These are phyloP conservation scores for Augochlora pura DNA, from an alignment of 1,140 invertebrate genomes.

Conservation along the genomic window DNA sequence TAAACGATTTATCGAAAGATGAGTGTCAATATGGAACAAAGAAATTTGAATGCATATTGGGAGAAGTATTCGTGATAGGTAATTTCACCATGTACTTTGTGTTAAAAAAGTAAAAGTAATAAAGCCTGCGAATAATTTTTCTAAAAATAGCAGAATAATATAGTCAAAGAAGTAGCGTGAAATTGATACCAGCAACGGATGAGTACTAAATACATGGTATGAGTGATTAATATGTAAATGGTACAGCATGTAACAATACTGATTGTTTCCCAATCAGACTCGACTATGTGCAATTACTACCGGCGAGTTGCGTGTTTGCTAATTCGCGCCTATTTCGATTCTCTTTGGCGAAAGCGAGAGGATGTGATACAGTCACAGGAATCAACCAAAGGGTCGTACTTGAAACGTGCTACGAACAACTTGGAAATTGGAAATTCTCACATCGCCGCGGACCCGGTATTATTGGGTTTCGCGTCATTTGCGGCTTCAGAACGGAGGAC, in stretches of 20 bases:
- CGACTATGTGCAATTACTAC: constrained; percentile 1
- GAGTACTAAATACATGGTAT: too few relatives aligned
- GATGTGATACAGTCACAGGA: background rate
- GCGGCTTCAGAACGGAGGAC: constrained; percentile 17
- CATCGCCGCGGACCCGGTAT: constrained; percentile 35
- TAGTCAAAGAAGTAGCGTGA: too few relatives aligned
- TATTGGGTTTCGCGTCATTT: constrained; percentile 59
- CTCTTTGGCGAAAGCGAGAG: background rate
- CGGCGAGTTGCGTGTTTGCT: background rate
- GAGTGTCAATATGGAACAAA: too few relatives aligned
- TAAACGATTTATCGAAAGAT: too few relatives aligned
- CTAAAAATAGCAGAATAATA: too few relatives aligned
- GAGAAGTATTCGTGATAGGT: too few relatives aligned
- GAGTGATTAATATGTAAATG: too few relatives aligned
- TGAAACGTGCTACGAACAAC: constrained; percentile 16
- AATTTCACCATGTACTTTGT: too few relatives aligned
- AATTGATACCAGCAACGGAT: too few relatives aligned
- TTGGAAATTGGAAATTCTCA: constrained; percentile 61
- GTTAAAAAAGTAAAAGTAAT: too few relatives aligned
- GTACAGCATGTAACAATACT: background rate
- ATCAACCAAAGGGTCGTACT: constrained; percentile 5
- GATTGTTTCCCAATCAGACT: background rate
- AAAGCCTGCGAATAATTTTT: too few relatives aligned
- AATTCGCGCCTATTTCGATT: constrained; percentile 13
- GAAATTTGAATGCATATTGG: too few relatives aligned